Conservation (phyloP, 1,140 invertebrate genomes). For the Scaptomyza graminum region DNA sequence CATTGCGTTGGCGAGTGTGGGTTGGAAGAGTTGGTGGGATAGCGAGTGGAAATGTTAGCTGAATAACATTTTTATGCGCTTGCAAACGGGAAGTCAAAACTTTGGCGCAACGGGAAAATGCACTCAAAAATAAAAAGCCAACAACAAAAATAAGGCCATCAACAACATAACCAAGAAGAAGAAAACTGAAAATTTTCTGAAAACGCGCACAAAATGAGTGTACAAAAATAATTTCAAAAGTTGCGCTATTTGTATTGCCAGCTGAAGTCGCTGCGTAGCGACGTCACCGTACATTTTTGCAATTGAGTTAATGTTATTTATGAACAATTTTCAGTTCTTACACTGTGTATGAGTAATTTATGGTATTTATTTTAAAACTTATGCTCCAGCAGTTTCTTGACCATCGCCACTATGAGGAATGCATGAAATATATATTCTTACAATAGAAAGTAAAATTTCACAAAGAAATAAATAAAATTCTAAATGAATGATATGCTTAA, state of each 20-base stretch:
- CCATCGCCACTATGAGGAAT: background rate
- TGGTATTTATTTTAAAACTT: conserved; percentile 35
- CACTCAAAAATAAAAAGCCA: conserved; percentile 58
- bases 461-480: too few species aligned
- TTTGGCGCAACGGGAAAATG: conserved; percentile 73
- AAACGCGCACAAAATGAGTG: conserved; percentile 73
- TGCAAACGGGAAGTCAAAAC: conserved; percentile 75
- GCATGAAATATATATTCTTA: too few species aligned
- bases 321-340: conserved; percentile 53
- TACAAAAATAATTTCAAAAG: conserved; percentile 75
- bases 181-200: conserved; percentile 60
- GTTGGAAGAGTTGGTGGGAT: background rate
- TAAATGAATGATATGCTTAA: too few species aligned
- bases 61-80: conserved; percentile 74
- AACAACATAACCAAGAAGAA: conserved; percentile 26
- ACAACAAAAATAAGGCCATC: conserved; percentile 16
- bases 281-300: conserved; percentile 47
- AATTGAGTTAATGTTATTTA: conserved; percentile 71
- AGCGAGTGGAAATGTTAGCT: conserved; percentile 39
- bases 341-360: conserved; percentile 47
- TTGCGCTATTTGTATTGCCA: conserved; percentile 62
- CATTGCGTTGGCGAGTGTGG: conserved; percentile 7
- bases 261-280: conserved; percentile 35
- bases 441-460: too few species aligned
- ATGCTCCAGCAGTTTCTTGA: background rate